Conservation (phyloP, 2,797 vertebrate species). For the Dermochelys coriacea region DNA sequence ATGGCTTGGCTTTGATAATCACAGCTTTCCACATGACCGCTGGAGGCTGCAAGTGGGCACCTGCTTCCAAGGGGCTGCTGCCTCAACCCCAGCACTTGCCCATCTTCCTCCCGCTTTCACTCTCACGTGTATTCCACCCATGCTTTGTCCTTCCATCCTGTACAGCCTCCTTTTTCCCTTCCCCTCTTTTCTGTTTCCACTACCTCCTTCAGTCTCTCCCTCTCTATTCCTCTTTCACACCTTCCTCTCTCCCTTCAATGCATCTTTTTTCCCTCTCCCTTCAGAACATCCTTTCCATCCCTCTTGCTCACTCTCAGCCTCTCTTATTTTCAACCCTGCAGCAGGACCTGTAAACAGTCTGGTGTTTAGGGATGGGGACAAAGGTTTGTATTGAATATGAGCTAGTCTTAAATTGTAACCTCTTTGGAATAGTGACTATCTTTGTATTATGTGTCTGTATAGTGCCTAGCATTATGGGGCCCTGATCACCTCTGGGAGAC, state of each 20-base stretch:
- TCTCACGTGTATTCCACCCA: background rate
- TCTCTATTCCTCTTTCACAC: background rate
- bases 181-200: background rate
- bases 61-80: background rate
- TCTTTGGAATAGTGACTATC: conserved; percentile 1
- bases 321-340: background rate
- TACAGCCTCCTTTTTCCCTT: background rate
- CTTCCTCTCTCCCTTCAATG: background rate
- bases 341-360: background rate
- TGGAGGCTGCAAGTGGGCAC: background rate
- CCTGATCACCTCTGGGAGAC: background rate
- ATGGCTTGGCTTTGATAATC: background rate
- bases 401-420: conserved; percentile 33
- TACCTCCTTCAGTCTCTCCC: background rate
- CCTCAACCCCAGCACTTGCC: background rate
- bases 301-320: background rate
- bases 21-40: no score
- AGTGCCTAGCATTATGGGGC: rapidly evolving
- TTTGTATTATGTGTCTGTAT: background rate
- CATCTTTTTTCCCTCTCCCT: background rate
- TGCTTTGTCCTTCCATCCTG: background rate
- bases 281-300: background rate
- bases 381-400: conserved; percentile 1
- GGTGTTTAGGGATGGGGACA: background rate
- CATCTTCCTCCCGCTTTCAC: background rate